phyloP scores from a whole-genome alignment of 1,140 invertebrate species.

The Diuraphis noxia region DNA sequence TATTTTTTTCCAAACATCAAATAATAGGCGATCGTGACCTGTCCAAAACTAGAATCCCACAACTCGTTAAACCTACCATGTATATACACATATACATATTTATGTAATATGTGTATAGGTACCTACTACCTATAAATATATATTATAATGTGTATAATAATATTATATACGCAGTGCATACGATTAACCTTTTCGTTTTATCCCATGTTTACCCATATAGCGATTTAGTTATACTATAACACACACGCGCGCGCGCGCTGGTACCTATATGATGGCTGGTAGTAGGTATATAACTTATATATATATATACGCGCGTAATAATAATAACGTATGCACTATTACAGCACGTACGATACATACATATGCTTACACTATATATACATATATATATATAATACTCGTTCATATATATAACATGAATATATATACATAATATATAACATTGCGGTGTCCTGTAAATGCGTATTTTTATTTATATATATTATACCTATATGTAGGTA shows the following conservation, averaged over 20 bases:
- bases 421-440: not conserved
- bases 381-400: not conserved
- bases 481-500: not conserved
- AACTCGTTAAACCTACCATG: constrained; percentile 46
- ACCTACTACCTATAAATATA: not conserved
- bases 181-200: constrained; percentile 46
- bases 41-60: constrained; percentile 52
- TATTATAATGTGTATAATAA: not conserved
- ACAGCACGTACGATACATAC: not conserved
- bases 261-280: not conserved
- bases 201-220: not conserved
- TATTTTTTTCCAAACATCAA: constrained; percentile 52
- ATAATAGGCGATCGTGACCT: constrained; percentile 52
- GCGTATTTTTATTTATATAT: not conserved
- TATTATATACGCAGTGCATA: not conserved
- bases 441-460: not conserved
- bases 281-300: not conserved
- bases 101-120: no score
- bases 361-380: no score
- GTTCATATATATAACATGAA: no score
- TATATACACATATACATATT: not conserved
- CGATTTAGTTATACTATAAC: not conserved
- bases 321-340: not conserved
- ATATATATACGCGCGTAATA: not conserved
- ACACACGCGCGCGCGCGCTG: not conserved